Evolutionary conservation across 2,113 vertebrate species (phyloP).

Genomic region (Syngnathus typhle): DNA sequence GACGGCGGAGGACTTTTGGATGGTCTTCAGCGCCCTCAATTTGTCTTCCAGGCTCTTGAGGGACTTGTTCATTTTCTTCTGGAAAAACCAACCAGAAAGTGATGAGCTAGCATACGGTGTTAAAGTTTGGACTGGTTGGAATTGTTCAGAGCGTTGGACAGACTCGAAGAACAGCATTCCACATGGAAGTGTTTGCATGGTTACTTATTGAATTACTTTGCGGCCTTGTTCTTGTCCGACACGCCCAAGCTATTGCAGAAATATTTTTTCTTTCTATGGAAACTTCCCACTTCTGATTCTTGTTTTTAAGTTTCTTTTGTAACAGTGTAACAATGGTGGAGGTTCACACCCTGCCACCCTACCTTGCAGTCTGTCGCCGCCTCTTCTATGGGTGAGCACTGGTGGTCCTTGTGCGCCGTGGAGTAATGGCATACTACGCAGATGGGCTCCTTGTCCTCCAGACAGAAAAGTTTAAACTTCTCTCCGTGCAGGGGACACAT

Average conservation of each 20-base stretch:
- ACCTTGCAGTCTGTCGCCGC: slow-evolving; percentile 68
- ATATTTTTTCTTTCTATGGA: neutral
- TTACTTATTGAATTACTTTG: too few relatives aligned
- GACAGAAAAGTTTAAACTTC: slow-evolving; percentile 67
- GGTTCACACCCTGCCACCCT: neutral
- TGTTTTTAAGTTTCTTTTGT: neutral
- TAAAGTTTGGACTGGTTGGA: neutral
- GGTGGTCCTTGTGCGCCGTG: slow-evolving; percentile 62
- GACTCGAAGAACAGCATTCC: slow-evolving; percentile 49
- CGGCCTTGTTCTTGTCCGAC: too few relatives aligned
- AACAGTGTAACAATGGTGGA: neutral
- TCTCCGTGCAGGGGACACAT: slow-evolving; percentile 61
- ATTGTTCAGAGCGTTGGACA: neutral
- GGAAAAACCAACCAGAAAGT: slow-evolving; percentile 15
- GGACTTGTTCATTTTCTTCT: slow-evolving; percentile 55
- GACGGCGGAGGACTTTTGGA: slow-evolving; percentile 29
- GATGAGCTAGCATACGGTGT: neutral
- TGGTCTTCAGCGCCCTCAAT: slow-evolving; percentile 38
- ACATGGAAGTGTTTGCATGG: slow-evolving; percentile 9
- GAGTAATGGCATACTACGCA: slow-evolving; percentile 68
- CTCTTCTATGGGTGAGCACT: slow-evolving; percentile 60
- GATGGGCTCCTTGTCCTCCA: slow-evolving; percentile 64
- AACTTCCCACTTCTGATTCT: neutral
- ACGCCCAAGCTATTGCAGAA: too few relatives aligned
- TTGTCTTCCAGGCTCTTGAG: slow-evolving; percentile 56